Conservation (phyloP, 2,113 vertebrate genomes). For the Oreotragus oreotragus region DNA sequence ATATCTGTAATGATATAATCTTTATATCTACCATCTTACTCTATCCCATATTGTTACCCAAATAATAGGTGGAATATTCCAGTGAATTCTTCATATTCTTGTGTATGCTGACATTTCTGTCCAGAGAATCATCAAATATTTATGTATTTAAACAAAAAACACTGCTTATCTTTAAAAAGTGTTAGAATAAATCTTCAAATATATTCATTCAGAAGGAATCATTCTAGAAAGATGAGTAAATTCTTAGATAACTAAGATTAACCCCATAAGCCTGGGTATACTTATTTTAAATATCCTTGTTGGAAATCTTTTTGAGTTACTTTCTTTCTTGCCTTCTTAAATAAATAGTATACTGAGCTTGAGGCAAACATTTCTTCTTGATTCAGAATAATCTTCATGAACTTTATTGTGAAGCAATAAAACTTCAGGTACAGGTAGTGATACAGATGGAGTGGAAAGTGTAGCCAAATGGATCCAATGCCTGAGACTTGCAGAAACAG, state of each 20-base stretch:
- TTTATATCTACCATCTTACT: neutral
- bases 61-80: neutral
- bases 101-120: neutral
- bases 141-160: neutral
- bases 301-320: neutral
- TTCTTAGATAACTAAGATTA: neutral
- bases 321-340: slow-evolving; percentile 28
- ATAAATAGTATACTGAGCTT: neutral
- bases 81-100: neutral
- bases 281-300: slow-evolving; percentile 20
- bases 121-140: neutral
- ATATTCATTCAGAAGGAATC: neutral
- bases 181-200: neutral
- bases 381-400: slow-evolving; percentile 18
- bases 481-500: neutral
- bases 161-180: neutral
- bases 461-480: neutral
- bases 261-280: neutral
- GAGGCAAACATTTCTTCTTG: neutral
- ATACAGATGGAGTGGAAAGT: neutral
- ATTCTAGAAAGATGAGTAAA: neutral
- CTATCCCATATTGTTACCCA: neutral
- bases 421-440: neutral
- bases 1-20: neutral
- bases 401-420: slow-evolving; percentile 18